Evolutionary conservation across 2,113 vertebrate genomes (phyloP), one percentile per base, ranked within the genome.

Genomic region (Gnathonemus echidnorhynchus): DNA sequence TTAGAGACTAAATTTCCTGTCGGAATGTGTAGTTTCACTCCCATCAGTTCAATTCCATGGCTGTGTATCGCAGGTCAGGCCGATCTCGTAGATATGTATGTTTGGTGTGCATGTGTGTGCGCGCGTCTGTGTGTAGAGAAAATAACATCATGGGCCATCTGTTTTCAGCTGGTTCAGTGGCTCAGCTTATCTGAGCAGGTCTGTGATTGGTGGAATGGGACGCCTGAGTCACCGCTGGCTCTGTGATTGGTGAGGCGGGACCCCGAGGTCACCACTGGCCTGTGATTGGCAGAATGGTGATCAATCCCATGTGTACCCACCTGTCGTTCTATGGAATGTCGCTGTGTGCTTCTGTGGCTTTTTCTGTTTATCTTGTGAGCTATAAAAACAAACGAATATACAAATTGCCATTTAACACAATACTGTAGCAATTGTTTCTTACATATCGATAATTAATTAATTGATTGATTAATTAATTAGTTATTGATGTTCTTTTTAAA

Each of bases 401-500:
- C 88, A 95, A 93, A 93, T 95, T 95, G 96, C 95, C 95, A 95
- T 95, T 95, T 96, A 97, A 97, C 97, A 98, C 95, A 86, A 97
- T 97, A 98, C 97, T 98, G 97, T 98, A 98, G 97, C 96, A 96
- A 95, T 96, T 95, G 93, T 96, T 97, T 96, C 95, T 96, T 96
- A 96, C 95, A 95, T 95, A 94, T 93, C 93, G 93, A 95, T 95
- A 93, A 95, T 96, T 93, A 94, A 94, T 95, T 96, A 92, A 95
- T 87, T 87, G 96, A 94, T 93, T 93, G 93, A 95, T 95, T 93
- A 95, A 95, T 96, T 95, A 94, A 96, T 96, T 95, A 95, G 95
- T 95, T 95, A 95, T 96, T 96, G 96, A 95, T 96, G 95, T 96
- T 96, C 92, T 96, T 97, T 95, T 96, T 95, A 94, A 94, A 95